A percentile compares a stretch with the other conserved stretches of the same genome.
Conservation (phyloP, 2,113 vertebrate genomes). For the Polypterus bichir region DNA sequence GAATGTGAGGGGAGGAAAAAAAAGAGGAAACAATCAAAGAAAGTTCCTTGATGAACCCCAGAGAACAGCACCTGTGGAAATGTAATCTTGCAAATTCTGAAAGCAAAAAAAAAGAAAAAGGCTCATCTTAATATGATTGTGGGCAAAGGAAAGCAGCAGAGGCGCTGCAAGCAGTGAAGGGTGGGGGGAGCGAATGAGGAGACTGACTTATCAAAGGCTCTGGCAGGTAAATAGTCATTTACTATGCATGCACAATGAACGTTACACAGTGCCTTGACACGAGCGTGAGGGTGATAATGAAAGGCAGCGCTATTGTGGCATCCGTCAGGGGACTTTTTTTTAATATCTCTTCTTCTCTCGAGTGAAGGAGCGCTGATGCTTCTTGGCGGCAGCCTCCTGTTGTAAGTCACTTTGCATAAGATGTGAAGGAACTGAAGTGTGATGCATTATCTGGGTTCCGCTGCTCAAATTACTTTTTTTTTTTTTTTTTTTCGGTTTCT, state of each 20-base stretch:
- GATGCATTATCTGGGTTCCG: constrained; percentile 46
- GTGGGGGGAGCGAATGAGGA: constrained; percentile 40
- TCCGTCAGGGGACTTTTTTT: constrained; percentile 53
- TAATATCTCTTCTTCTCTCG: constrained; percentile 55
- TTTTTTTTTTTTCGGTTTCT: background rate
- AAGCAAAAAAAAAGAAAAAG: constrained; percentile 28
- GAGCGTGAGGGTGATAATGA: constrained; percentile 58
- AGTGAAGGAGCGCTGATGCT: constrained; percentile 59
- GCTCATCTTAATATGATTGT: constrained; percentile 71
- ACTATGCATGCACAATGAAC: constrained; percentile 77
- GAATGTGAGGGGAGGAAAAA: constrained; percentile 27
- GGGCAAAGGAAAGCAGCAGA: constrained; percentile 36
- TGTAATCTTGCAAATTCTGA: constrained; percentile 67
- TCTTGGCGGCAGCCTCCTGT: constrained; percentile 65
- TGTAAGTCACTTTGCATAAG: constrained; percentile 75
- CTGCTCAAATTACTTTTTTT: constrained; percentile 16
- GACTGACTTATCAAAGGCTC: constrained; percentile 68
- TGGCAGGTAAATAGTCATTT: constrained; percentile 86
- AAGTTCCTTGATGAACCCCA: constrained; percentile 70
- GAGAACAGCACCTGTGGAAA: constrained; percentile 61
- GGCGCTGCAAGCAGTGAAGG: background rate
- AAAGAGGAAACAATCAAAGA: constrained; percentile 73
- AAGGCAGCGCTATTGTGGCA: constrained; percentile 66
- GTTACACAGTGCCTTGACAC: constrained; percentile 69
- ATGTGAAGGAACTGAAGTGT: constrained; percentile 67